Base-by-base conservation (phyloP, 2,797 vertebrate genomes). In the Poecilia picta region DNA sequence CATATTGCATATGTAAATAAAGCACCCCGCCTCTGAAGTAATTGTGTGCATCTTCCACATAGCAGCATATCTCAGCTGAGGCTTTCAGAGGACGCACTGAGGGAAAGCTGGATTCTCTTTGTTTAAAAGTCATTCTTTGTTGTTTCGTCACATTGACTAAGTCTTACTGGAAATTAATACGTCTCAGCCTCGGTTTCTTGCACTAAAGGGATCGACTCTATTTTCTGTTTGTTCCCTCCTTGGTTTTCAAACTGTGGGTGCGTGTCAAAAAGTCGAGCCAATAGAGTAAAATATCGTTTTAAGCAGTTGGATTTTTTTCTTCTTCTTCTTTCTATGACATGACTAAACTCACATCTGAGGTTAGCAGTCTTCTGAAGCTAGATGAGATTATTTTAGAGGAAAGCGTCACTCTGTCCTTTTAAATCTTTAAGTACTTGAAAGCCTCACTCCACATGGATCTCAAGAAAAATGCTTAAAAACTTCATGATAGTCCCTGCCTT, bases 41-140 rank as follows among this genome's bases (percentile, higher is more conserved):
- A 98, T 98, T 97, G 97, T 96, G 97, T 97, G 97, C 97, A 96
- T 96, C 97, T 96, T 97, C 96, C 95, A 96, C 96, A 93, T 95
- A 94, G 95, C 95, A 94, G 95, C 97, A 96, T 95, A 93, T 96
- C 90, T 93, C 86, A 85, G 91, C 84, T 70, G 75, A 70, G 77
- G 84, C 79, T 87, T 90, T 85, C 84, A 85, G 81, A 85, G 80
- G 78, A 80, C 12, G 45, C 83, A 59, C 81, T 31, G 94, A 95
- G 94, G 95, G 95, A 94, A 96, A 95, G 95, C 86, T 74, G 70
- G 74, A 82, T 81, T 66, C 46, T 83, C 87, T 92, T 96, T 96
- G 90, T 92, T 97, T 96, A 96, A 94, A 95, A 92, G 92, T 94
- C 93, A 68, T 97, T 96, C 94, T 95, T 95, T 95, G 94, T 75